Evolutionary conservation across 2,888 invertebrate genomes (phyloP), one percentile per base, ranked within the genome.

Genomic region (Polia nebulosa): DNA sequence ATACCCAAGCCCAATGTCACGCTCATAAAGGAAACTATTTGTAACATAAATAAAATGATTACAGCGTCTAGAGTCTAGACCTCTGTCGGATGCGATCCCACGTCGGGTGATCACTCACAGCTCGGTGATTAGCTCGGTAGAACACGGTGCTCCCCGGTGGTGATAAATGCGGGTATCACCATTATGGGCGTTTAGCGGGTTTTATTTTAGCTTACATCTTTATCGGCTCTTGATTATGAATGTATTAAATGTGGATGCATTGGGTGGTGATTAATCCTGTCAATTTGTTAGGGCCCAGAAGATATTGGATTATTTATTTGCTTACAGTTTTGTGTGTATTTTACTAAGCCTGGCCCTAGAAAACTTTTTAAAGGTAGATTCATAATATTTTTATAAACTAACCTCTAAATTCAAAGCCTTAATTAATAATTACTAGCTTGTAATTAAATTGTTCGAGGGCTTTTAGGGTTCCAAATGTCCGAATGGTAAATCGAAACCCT

Each of bases 41-140:
- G 89, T 93, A 88, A 89, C 86, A 90, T 91, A 92, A 93, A 94
- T 94, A 92, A 92, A 91, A 94, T 94, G 92, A 94, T 93, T 94
- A 91, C 89, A 89, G 67, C 82, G 86, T 83, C 67, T 66, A 82
- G 72, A 79, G 86, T 83, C 67, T 66, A 82, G 72, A 79, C 71
- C 70, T 7, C 70, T 80, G 87, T 90, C 89, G 92, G 92, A 92
- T 90, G 90, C 88, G 87, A 76, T 85, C 80, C 83, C 86, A 87
- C 88, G 87, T 81, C 81, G 75, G 79, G 80, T 61, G 65, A 93
- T 92, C 91, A 89, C 73, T 93, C 92, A 90, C 58, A n/a, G 67
- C 22, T 15, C 41, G 67, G 68, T 71, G 83, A 83, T 76, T 78
- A 76, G 64, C 49, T 27, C 9, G 65, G 39, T 25, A 47, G 75